These are phyloP conservation scores for Alosa sapidissima DNA, from an alignment of 2,797 vertebrate genomes.

Conservation along the genomic window DNA sequence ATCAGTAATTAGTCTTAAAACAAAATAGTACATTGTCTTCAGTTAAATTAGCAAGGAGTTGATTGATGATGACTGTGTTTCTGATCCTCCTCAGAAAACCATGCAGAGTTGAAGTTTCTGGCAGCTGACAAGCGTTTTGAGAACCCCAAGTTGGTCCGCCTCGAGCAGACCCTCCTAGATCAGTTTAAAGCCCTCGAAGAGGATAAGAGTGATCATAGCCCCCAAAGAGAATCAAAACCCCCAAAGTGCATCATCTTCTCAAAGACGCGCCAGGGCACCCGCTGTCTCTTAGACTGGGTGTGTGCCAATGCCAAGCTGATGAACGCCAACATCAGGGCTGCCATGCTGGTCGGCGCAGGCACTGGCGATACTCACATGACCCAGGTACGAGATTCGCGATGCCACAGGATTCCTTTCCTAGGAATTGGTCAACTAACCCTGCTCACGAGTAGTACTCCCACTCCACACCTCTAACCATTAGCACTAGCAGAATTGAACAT, in stretches of 20 bases:
- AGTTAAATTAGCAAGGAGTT: not conserved
- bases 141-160: slow-evolving; percentile 82
- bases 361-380: slow-evolving; percentile 84
- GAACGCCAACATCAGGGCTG: slow-evolving; percentile 68
- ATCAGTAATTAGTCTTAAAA: not conserved
- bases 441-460: too few relatives aligned
- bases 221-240: not conserved
- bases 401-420: too few relatives aligned
- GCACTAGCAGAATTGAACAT: not conserved
- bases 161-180: slow-evolving; percentile 75
- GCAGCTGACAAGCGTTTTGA: slow-evolving; percentile 62
- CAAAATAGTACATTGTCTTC: not conserved
- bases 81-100: slow-evolving; percentile 69
- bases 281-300: slow-evolving; percentile 84
- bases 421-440: too few relatives aligned
- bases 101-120: slow-evolving; percentile 57
- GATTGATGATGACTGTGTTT: not conserved
- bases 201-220: too few relatives aligned
- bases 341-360: slow-evolving; percentile 79
- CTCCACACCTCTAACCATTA: not conserved
- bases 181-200: slow-evolving; percentile 65
- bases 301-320: slow-evolving; percentile 57
- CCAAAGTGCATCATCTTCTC: slow-evolving; percentile 85
- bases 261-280: slow-evolving; percentile 79
- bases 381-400: slow-evolving; percentile 68